phyloP scores from a whole-genome alignment of 23 tunicate species.

The Diplosoma virens region DNA sequence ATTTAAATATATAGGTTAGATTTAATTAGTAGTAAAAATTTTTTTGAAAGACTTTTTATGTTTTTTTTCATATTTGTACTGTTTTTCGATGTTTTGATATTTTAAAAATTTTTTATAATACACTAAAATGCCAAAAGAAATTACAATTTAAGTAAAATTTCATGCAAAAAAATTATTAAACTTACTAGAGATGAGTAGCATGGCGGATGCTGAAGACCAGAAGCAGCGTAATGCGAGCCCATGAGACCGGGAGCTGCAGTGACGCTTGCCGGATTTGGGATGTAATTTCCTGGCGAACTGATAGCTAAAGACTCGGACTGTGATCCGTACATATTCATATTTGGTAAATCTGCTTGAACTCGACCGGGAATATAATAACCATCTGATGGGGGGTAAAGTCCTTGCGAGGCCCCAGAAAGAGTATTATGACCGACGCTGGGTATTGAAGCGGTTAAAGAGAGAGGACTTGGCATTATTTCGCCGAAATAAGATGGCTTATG shows the following conservation, averaged over 20 bases:
- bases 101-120: too few relatives aligned
- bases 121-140: too few relatives aligned
- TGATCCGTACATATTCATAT: conserved; percentile 64
- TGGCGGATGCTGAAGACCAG: conserved; percentile 68
- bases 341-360: conserved; percentile 84
- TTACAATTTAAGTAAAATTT: too few relatives aligned
- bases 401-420: conserved; percentile 14
- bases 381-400: conserved; percentile 51
- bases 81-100: too few relatives aligned
- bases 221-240: conserved; percentile 65
- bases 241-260: conserved; percentile 70
- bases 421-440: conserved; percentile 35
- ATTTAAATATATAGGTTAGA: too few relatives aligned
- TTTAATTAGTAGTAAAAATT: too few relatives aligned
- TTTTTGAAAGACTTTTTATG: too few relatives aligned
- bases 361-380: conserved; percentile 65
- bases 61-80: too few relatives aligned
- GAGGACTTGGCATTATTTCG: conserved; percentile 32
- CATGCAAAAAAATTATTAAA: too few relatives aligned
- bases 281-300: conserved; percentile 75
- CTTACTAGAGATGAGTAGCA: conserved; percentile 77
- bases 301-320: conserved; percentile 76
- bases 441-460: conserved; percentile 27
- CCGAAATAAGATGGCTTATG: conserved; percentile 38
- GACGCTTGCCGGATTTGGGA: conserved; percentile 52